Percentiles rank a stretch among this genome's conserved stretches.
Conservation (phyloP, 2,113 vertebrate species). For the Eudyptes chrysolophus region DNA sequence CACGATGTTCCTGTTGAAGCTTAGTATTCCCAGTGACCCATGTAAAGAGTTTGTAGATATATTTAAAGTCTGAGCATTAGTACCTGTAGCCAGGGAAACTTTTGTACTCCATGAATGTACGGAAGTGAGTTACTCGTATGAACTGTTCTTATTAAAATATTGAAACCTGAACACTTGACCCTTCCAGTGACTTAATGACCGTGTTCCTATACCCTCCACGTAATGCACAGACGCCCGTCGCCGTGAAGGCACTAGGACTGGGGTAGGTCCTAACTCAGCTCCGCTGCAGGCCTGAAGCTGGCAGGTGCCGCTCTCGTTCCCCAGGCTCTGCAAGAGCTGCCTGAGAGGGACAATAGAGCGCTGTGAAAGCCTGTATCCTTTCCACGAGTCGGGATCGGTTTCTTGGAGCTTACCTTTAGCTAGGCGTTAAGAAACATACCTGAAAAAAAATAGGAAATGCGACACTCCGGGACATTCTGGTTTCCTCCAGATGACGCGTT, state of each 20-base stretch:
- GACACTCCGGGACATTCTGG: accelerated
- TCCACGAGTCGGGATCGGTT: accelerated
- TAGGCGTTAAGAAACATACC: neutral
- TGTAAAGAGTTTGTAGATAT: constrained; percentile 15
- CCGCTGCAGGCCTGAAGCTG: neutral
- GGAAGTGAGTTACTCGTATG: neutral
- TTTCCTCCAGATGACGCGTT: neutral
- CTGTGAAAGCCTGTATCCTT: neutral
- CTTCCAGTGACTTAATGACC: neutral
- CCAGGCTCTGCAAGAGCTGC: neutral
- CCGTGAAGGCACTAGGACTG: accelerated
- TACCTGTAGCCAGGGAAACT: neutral
- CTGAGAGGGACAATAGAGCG: accelerated
- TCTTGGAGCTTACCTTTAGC: neutral
- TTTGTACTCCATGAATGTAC: neutral
- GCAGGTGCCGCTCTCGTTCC: neutral
- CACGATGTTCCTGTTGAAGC: neutral
- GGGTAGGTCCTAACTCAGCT: too few relatives aligned
- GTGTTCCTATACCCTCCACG: accelerated
- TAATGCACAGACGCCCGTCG: accelerated
- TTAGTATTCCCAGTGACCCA: neutral
- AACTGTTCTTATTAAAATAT: constrained; percentile 40
- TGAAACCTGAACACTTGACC: neutral
- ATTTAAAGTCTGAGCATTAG: constrained; percentile 17
- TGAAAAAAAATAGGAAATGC: too few relatives aligned